A percentile compares a stretch with the other conserved stretches of the same genome.
These are phyloP conservation scores for Hippocampus abdominalis DNA, from an alignment of 2,113 vertebrate genomes.

Conservation along the genomic window DNA sequence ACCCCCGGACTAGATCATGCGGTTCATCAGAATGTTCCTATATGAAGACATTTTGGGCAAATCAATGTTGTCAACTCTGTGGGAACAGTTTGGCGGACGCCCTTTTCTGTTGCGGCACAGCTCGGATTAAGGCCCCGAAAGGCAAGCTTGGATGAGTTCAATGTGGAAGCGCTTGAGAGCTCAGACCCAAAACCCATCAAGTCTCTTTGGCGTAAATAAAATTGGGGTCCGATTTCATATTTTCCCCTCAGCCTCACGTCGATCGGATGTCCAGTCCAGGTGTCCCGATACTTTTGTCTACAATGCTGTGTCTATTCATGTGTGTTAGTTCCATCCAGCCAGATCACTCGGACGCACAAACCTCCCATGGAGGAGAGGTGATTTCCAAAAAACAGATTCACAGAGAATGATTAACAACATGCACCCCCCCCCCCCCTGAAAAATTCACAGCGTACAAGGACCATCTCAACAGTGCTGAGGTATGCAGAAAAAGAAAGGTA, in stretches of 20 bases:
- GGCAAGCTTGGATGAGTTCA: background rate
- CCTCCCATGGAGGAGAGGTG: background rate
- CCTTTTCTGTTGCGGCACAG: background rate
- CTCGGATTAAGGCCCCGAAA: too few species aligned
- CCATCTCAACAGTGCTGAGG: constrained; percentile 43
- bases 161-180: background rate
- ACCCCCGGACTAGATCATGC: too few species aligned
- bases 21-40: background rate
- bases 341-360: too few species aligned
- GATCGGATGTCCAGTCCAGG: too few species aligned
- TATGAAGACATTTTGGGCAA: background rate
- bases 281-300: too few species aligned
- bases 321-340: too few species aligned
- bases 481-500: constrained; percentile 48
- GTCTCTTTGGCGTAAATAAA: too few species aligned
- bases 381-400: background rate
- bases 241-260: too few species aligned
- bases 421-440: background rate
- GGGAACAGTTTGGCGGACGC: background rate
- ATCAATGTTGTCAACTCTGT: background rate
- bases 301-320: too few species aligned
- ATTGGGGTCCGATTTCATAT: too few species aligned
- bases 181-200: too few species aligned
- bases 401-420: constrained; percentile 12
- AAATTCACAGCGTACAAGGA: background rate